phyloP scores from a whole-genome alignment of 2,113 vertebrate genomes.

The Scalopus aquaticus region DNA sequence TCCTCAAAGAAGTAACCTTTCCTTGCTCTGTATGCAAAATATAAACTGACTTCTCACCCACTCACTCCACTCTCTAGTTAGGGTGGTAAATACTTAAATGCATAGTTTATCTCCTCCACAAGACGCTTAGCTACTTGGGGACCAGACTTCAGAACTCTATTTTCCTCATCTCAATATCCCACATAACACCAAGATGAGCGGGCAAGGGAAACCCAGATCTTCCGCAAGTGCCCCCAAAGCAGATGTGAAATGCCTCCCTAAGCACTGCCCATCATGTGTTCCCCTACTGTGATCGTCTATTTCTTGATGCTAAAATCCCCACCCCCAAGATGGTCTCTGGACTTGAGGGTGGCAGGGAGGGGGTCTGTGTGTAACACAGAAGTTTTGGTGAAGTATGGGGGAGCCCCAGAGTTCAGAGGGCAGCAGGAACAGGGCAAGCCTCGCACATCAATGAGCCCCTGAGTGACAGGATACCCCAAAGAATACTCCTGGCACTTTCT shows the following conservation, averaged over 20 bases:
- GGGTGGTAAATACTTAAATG: neutral
- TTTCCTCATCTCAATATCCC: neutral
- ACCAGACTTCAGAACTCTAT: slow-evolving; percentile 11
- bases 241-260: neutral
- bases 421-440: neutral
- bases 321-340: neutral
- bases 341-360: neutral
- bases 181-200: neutral
- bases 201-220: neutral
- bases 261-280: neutral
- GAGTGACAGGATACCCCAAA: neutral
- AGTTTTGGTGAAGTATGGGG: fast-evolving
- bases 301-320: neutral
- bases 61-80: neutral
- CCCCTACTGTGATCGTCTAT: neutral
- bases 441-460: neutral
- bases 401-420: neutral
- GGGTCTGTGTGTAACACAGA: neutral
- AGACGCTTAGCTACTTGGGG: neutral
- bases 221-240: neutral
- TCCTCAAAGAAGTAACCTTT: neutral
- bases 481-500: neutral
- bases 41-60: neutral
- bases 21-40: neutral
- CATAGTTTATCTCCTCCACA: neutral